Percentiles rank a stretch among this genome's conserved stretches.
These are phyloP conservation scores for Colius striatus DNA, from an alignment of 2,113 vertebrate genomes.

Conservation along the genomic window DNA sequence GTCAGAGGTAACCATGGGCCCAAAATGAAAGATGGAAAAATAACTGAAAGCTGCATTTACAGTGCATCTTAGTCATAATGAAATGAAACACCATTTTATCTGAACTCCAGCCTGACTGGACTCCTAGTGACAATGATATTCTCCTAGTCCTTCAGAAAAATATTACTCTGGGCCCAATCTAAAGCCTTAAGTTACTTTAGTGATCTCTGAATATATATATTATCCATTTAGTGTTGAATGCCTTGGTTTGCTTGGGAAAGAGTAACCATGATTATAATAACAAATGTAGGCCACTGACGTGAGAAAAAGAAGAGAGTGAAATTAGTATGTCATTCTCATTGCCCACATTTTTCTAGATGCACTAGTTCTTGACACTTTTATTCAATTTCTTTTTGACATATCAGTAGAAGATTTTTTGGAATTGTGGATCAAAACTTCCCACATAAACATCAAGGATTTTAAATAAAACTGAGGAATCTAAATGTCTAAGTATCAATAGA, in stretches of 20 bases:
- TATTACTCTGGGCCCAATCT: neutral
- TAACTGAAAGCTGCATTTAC: neutral
- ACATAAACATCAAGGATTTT: slow-evolving; percentile 49
- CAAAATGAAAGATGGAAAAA: neutral
- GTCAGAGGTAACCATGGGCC: neutral
- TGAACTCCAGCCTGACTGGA: neutral
- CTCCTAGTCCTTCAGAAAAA: neutral
- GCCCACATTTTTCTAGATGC: slow-evolving; percentile 26
- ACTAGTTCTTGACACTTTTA: slow-evolving; percentile 39
- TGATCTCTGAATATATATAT: neutral
- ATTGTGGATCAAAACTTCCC: slow-evolving; percentile 51
- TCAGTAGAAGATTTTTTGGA: slow-evolving; percentile 20
- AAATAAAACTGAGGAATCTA: slow-evolving; percentile 66
- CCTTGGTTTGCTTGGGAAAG: neutral
- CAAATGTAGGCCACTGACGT: slow-evolving; percentile 29
- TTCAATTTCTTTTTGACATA: slow-evolving; percentile 60
- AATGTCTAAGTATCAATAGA: slow-evolving; percentile 70
- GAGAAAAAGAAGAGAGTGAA: slow-evolving; percentile 22
- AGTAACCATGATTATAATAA: slow-evolving; percentile 2
- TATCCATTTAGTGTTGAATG: neutral
- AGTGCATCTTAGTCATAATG: neutral
- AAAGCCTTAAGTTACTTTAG: neutral
- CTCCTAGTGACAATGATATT: neutral
- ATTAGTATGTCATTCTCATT: slow-evolving; percentile 47
- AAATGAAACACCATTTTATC: neutral